Percentiles rank a stretch among this genome's conserved stretches.
Conservation (phyloP, 2,113 vertebrate species). For the Rhegmatorhina hoffmannsi region DNA sequence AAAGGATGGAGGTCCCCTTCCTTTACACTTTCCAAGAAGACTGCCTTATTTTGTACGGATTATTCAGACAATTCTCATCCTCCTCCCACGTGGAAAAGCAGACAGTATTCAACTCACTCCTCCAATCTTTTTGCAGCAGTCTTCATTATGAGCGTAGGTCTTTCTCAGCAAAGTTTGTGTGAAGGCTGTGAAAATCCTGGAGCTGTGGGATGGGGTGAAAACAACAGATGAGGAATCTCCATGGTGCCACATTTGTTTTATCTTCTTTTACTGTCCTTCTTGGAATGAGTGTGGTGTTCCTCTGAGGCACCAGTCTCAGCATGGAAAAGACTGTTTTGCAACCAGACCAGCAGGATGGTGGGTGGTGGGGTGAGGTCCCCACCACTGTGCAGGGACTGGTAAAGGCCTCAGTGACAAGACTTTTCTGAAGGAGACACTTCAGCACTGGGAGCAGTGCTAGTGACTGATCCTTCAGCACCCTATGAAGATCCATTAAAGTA, state of each 20-base stretch:
- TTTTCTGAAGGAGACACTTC: neutral
- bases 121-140: neutral
- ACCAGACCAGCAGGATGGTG: accelerated
- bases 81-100: neutral
- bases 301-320: neutral
- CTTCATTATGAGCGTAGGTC: accelerated
- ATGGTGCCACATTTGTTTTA: neutral
- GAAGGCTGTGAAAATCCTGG: neutral
- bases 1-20: neutral
- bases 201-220: neutral
- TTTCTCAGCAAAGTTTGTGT: neutral
- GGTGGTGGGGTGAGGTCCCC: neutral
- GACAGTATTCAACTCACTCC: neutral
- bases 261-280: neutral
- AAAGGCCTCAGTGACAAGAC: neutral
- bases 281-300: neutral
- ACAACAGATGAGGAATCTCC: neutral
- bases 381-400: accelerated
- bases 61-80: neutral
- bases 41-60: neutral
- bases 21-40: neutral
- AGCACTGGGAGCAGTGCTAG: neutral
- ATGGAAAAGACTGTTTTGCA: neutral
- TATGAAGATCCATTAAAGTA: neutral
- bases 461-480: accelerated